Conservation (phyloP, 37 sponge, comb jelly and placozoan species). For the Hexactinellida sp. region DNA sequence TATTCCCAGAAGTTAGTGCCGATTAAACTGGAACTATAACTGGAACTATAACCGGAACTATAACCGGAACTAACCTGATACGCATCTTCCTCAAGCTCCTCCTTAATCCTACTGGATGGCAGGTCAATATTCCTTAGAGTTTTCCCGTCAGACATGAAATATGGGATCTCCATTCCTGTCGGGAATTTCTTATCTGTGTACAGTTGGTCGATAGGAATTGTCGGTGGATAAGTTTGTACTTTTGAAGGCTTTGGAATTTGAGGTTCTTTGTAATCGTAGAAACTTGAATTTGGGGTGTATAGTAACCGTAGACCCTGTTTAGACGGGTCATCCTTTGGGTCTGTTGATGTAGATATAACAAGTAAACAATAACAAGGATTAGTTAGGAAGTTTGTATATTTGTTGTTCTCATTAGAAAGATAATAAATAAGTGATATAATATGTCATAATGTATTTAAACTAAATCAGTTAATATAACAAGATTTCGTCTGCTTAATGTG, state of each 20-base stretch:
- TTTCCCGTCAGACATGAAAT: constrained; percentile 14
- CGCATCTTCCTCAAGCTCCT: neutral
- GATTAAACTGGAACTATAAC: too few species aligned
- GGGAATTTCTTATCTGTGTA: constrained; percentile 61
- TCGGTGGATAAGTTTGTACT: constrained; percentile 72
- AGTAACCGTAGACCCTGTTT: neutral
- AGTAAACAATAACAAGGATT: neutral
- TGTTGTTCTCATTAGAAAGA: too few species aligned
- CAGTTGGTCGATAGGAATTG: constrained; percentile 67
- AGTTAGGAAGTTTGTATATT: neutral
- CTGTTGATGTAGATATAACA: neutral
- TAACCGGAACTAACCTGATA: too few species aligned
- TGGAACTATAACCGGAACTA: too few species aligned
- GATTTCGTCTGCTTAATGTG: too few species aligned
- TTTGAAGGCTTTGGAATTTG: constrained; percentile 20
- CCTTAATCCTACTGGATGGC: neutral
- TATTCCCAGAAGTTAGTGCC: too few species aligned
- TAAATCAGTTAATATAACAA: too few species aligned
- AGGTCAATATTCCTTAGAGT: neutral
- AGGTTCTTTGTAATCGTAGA: constrained; percentile 44
- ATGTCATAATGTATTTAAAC: too few species aligned
- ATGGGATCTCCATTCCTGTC: constrained; percentile 48
- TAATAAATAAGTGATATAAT: neutral
- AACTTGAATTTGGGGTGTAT: neutral
- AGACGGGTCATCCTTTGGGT: neutral